Evolutionary conservation across 2,797 vertebrate species (phyloP), one percentile per base, ranked within the genome.

Genomic region (Acanthis flammea): DNA sequence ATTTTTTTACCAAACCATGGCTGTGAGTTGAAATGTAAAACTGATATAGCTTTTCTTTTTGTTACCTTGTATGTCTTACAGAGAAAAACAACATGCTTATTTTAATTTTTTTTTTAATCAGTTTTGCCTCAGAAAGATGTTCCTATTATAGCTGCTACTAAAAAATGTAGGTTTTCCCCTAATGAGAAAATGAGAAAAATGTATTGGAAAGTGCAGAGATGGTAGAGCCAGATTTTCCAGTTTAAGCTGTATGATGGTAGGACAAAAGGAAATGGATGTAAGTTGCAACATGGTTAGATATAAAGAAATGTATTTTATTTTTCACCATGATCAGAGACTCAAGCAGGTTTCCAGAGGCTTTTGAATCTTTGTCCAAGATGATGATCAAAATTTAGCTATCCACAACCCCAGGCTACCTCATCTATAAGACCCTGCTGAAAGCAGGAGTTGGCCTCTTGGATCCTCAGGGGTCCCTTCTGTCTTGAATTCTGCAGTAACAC

Each of bases 371-470:
- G 5, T 60, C 42, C 14, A 12, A 30, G 7, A 8, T 1, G 1
- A 44, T 45, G 24, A 9, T 80, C 31, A 87, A 23, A 54, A 63
- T 65, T 82, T 74, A 41, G 19, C 27, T 55, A 1, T 33, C 33
- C 2, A 0, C 0, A 2, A 2, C 3, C 7, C 13, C 9, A 19
- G 47, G 27, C 35, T 79, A 48, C 23, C 14, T 86, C 16, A 33
- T 50, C 28, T 79, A 39, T 19, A 55, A 76, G 11, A 57, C 4
- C 6, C 9, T 44, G 22, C 12, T 63, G 67, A 57, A 62, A 68
- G 31, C 3, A 10, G 11, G 21, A 57, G 8, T 45, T 92, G 31
- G 42, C 4, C 6, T 60, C 27, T 24, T 19, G 66, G 22, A 37
- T 51, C 17, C 30, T 28, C 24, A 61, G 27, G 14, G 3, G 1